Evolutionary conservation across 2,797 vertebrate species (phyloP).

Genomic region (Hipposideros larvatus): DNA sequence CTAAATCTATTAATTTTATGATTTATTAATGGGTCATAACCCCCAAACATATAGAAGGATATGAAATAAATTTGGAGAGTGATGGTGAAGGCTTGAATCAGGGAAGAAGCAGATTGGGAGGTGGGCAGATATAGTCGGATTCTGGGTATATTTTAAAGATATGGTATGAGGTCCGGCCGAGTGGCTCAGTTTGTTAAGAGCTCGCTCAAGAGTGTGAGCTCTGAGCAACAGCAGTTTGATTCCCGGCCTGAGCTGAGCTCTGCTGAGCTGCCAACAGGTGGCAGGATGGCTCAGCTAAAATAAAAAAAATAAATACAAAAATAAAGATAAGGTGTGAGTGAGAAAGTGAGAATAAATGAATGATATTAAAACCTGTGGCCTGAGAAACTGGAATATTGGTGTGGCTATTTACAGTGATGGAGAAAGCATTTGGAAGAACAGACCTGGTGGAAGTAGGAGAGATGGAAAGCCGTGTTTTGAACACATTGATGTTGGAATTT

Average conservation of each 20-base stretch:
- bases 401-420: neutral
- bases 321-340: neutral
- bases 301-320: too few species aligned
- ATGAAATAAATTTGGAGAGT: neutral
- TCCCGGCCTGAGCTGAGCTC: too few species aligned
- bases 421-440: neutral
- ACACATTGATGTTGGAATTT: neutral
- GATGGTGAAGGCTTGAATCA: neutral
- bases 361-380: neutral
- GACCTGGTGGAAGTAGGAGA: neutral
- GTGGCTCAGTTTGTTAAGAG: too few species aligned
- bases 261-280: too few species aligned
- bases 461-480: neutral
- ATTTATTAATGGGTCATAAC: neutral
- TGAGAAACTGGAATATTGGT: neutral
- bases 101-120: neutral
- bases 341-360: neutral
- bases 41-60: neutral
- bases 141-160: neutral
- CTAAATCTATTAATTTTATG: constrained; percentile 13
- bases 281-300: too few species aligned
- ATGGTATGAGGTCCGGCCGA: neutral
- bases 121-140: neutral
- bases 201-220: too few species aligned
- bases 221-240: too few species aligned